Base-by-base conservation (phyloP, 2,888 invertebrate genomes). In the Caenorhabditis sp. region DNA sequence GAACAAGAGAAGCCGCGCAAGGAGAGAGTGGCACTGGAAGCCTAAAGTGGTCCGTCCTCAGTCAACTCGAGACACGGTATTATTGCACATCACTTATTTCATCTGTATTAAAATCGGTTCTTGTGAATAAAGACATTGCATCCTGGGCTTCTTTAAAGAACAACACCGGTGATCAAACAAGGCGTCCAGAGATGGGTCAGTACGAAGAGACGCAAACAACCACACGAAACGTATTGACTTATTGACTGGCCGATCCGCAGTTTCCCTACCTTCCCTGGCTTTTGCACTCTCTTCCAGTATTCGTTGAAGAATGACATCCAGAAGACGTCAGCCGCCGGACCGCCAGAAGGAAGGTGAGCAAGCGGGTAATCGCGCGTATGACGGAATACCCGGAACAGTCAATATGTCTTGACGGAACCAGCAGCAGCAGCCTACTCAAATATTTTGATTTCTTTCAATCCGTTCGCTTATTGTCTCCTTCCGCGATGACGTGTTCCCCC, bases 11-110 rank as follows among this genome's bases (percentile, higher is more conserved):
- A 55, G 17, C 46, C 70, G 17, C 61, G 53, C 13, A 37, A 58
- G 13, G 75, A 75, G 11, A 68, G 35, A 58, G 52, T 70, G 9
- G 75, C 75, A n/a, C 11, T 75, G 43, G 75, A 75, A 45, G 75
- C 75, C 4, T 75, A 22, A 62, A 35, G 15, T n/a, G n/a, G n/a
- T n/a, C n/a, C n/a, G n/a, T n/a, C n/a, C n/a, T n/a, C n/a, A 52
- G 32, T 35, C 17, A 20, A 39, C 52, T 52, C 32, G 37, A n/a
- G 13, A 17, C 52, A 52, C 37, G 52, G 41, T 24, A 17, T 30
- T 43, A 41, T 27, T 37, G 26, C 43, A 43, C 39, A 41, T 56
- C 43, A 37, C 27, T 15, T 39, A 7, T 7, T 30, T 30, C 6
- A 7, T 30, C 9, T 30, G 6, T 9, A 30, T 7, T 30, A 30